Conservation (phyloP, 2,888 invertebrate genomes). For the Taphrorychus bicolor region DNA sequence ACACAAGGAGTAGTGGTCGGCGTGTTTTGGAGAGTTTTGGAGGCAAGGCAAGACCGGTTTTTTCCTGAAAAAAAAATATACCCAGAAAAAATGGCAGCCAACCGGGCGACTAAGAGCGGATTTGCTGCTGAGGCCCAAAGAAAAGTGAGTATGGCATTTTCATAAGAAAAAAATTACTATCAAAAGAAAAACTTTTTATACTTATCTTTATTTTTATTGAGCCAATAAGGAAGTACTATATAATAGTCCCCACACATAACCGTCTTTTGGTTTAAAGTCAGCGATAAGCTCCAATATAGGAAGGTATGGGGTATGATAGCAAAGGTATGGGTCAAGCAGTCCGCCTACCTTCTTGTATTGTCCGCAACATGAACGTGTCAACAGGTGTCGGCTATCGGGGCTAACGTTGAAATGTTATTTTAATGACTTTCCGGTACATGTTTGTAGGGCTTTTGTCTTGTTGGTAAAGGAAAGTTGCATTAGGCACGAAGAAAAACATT, state of each 20-base stretch:
- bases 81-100: conserved; percentile 71
- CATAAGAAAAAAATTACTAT: no score
- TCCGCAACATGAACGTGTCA: conserved; percentile 3
- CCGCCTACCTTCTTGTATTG: background rate
- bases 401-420: background rate
- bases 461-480: background rate
- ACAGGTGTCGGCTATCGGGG: conserved; percentile 2
- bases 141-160: conserved; percentile 86
- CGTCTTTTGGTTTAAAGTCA: no score
- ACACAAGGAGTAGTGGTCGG: background rate
- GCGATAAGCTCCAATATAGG: background rate
- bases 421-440: conserved; percentile 10
- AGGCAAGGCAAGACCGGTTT: conserved; percentile 11
- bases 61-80: conserved; percentile 37
- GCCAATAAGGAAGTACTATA: no score
- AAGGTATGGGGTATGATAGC: background rate
- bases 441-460: background rate
- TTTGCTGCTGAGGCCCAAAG: conserved; percentile 95
- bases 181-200: no score
- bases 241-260: no score
- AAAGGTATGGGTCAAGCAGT: background rate
- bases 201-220: no score
- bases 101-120: conserved; percentile 90
- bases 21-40: conserved; percentile 20
- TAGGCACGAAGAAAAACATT: background rate